A percentile compares a stretch with the other conserved stretches of the same genome.
These are phyloP conservation scores for Macrosoma leucophasiata DNA, from an alignment of 2,888 invertebrate species.

Conservation along the genomic window DNA sequence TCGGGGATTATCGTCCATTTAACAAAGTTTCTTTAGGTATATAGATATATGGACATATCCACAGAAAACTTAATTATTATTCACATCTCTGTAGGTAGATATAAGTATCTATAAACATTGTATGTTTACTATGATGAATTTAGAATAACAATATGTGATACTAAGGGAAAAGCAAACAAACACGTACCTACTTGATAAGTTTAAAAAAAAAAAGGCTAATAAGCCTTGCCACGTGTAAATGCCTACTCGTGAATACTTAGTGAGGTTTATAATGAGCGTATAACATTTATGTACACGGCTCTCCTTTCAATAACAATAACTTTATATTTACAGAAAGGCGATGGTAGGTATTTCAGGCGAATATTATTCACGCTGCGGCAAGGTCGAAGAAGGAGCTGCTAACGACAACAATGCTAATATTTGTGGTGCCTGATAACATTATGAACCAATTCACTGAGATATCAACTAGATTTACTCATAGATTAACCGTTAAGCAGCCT, in stretches of 20 bases:
- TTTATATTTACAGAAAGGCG: slow-evolving; percentile 39
- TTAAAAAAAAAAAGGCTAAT: too few species aligned
- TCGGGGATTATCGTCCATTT: too few species aligned
- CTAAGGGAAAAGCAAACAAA: too few species aligned
- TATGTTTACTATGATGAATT: too few species aligned
- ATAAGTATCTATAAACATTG: too few species aligned
- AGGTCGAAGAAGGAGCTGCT: slow-evolving; percentile 54
- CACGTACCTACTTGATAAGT: too few species aligned
- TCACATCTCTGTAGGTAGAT: too few species aligned
- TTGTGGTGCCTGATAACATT: slow-evolving; percentile 65
- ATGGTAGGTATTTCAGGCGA: slow-evolving; percentile 46
- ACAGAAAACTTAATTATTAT: too few species aligned
- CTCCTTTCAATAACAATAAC: slow-evolving; percentile 42
- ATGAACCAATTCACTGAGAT: slow-evolving; percentile 67
- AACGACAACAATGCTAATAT: slow-evolving; percentile 63
- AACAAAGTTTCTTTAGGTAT: too few species aligned
- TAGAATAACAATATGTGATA: too few species aligned
- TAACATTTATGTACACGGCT: slow-evolving; percentile 29
- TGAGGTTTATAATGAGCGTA: slow-evolving; percentile 5
- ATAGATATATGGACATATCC: too few species aligned
- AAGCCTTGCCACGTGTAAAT: too few species aligned
- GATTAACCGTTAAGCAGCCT: slow-evolving; percentile 61
- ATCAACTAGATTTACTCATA: slow-evolving; percentile 65
- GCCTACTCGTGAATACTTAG: slow-evolving; percentile 6
- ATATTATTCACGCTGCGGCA: slow-evolving; percentile 46